These are phyloP conservation scores for Stenodema calcarata DNA, from an alignment of 2,888 invertebrate genomes.

Conservation along the genomic window DNA sequence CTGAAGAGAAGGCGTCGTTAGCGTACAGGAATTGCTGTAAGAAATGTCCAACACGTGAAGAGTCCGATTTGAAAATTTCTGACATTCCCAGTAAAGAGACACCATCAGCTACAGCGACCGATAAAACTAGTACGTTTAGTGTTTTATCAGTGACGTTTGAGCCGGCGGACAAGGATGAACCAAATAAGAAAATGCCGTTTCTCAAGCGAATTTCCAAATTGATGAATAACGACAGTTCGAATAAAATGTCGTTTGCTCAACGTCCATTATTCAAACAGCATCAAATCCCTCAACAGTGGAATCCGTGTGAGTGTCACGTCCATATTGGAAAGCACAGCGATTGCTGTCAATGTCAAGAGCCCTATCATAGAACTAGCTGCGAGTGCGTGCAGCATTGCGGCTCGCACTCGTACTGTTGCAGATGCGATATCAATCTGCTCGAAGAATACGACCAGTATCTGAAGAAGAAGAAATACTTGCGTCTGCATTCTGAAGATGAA, in stretches of 20 bases:
- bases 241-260: neutral
- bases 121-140: neutral
- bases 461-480: slow-evolving; percentile 19
- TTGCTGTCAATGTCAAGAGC: slow-evolving; percentile 20
- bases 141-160: neutral
- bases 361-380: slow-evolving; percentile 1
- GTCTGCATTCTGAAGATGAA: neutral
- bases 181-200: neutral
- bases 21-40: neutral
- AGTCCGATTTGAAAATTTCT: neutral
- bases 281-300: neutral
- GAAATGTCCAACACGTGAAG: neutral
- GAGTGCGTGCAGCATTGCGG: slow-evolving; percentile 1
- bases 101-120: neutral
- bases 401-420: slow-evolving; percentile 1
- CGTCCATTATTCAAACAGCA: neutral
- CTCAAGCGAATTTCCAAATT: neutral
- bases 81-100: neutral
- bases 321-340: slow-evolving; percentile 10
- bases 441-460: slow-evolving; percentile 15
- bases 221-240: neutral
- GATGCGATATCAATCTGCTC: neutral
- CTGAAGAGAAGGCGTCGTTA: neutral
- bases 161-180: neutral
- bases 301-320: slow-evolving; percentile 2